Base-by-base conservation (phyloP, 1,140 invertebrate genomes). In the Oppia nitens region DNA sequence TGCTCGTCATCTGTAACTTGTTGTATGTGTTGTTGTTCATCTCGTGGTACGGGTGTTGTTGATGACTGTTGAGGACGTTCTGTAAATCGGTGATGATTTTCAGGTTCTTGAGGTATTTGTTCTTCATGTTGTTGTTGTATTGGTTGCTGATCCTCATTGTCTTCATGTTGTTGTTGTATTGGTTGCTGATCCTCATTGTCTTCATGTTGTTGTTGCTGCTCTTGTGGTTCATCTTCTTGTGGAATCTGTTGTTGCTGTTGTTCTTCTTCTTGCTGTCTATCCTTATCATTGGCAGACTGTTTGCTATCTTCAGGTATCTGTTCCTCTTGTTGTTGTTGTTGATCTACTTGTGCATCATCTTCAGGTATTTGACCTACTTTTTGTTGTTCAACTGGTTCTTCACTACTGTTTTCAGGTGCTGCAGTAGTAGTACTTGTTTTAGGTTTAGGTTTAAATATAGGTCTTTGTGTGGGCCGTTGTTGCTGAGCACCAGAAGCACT, bases 221-320 rank as follows among this genome's bases (percentile, higher is more conserved):
- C 6, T 51, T 51, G 49, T 9, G 4, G 49, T 4, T 6, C 23
- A 25, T 20, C 53, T 54, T 20, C 53, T 54, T 54, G 53, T 54
- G 53, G 53, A 11, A 21, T 9, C 21, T 23, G 6, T 54, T 54
- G 53, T 11, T 20, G 53, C 21, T 54, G 21, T 54, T 54, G 53
- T 52, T 2, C 2, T 52, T 21, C 9, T 28, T 21, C 20, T 26
- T 48, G 47, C 25, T 48, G 55, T 26, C 23, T 24, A 25, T n/a
- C 23, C 32, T 53, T 26, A 29, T 53, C 49, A 51, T 51, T n/a
- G 17, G 6, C 20, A 27, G 55, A 24, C 20, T 52, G 1, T 49
- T 52, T 29, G 45, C 48, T 25, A 9, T 55, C 21, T 27, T 56
- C 55, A 20, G 55, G 55, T 56, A 3, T 9, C 28, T 57, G 11